Evolutionary conservation across 2,797 vertebrate genomes (phyloP), one percentile per base, ranked within the genome.

Genomic region (Amazonetta brasiliensis): DNA sequence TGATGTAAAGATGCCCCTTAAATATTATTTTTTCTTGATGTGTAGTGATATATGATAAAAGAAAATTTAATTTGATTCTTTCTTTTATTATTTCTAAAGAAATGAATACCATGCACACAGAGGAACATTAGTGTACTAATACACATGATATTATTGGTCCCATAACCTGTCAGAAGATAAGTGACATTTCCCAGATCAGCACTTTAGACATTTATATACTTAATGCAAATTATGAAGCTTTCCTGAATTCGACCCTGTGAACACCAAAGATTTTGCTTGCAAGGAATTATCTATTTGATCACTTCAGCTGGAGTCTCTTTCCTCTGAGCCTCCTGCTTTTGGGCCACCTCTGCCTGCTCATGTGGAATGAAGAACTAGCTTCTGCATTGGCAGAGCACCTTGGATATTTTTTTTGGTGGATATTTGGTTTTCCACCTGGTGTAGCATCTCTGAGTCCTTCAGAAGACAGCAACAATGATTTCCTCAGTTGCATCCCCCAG

Each of bases 361-460:
- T 5, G 6, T n/a, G 44, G 31, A 79, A 1, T 0, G 10, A 71
- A 76, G 31, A 66, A 90, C 37, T 23, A 22, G 19, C 90, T 95
- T 94, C 83, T 75, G 35, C 22, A 7, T 14, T 67, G 73, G 11
- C 26, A 83, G 46, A 33, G 28, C 37, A 10, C 59, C 73, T 84
- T 81, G 35, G 6, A 69, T 21, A 44, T 44, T 44, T 44, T 44
- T 44, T 44, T 44, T 31, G 11, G 9, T 37, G 48, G n/a, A 7
- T 68, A 25, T 93, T 84, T 25, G 28, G 10, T 88, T 94, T 91
- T 56, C 26, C 46, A 17, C 41, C 37, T 60, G 14, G 28, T 62
- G 39, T 54, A 89, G 52, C 12, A 71, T 90, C 96, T 85, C 60
- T 50, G 8, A 86, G 60, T 54, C 73, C 76, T 94, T 83, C 73